Evolutionary conservation across 2,797 vertebrate genomes (phyloP).

Genomic region (Eulemur albifrons): DNA sequence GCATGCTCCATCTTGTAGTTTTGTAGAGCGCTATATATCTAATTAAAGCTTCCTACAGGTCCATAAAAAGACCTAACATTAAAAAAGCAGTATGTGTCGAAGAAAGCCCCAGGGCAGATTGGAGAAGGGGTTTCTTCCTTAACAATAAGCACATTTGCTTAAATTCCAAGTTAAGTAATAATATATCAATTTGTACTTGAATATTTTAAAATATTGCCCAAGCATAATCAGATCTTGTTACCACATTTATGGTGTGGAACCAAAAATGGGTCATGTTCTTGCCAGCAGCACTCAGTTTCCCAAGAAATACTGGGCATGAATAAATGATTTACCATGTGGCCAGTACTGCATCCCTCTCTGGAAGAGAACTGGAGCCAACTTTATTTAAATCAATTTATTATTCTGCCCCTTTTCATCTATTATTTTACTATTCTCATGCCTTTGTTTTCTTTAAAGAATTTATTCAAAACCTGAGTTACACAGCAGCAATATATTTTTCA

Average conservation of each 20-base stretch:
- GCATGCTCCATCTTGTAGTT: slow-evolving; percentile 61
- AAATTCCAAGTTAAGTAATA: slow-evolving; percentile 68
- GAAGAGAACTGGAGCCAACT: not conserved
- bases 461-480: slow-evolving; percentile 23
- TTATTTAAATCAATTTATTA: slow-evolving; percentile 63
- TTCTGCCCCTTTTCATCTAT: slow-evolving; percentile 8
- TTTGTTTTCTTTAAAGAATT: slow-evolving; percentile 31
- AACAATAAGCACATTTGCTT: slow-evolving; percentile 64
- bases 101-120: slow-evolving; percentile 35
- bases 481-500: not conserved
- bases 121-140: slow-evolving; percentile 53
- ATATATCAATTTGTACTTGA: slow-evolving; percentile 62
- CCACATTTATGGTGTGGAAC: slow-evolving; percentile 62
- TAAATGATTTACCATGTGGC: slow-evolving; percentile 69
- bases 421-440: not conserved
- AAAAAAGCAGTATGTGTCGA: slow-evolving; percentile 37
- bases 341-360: slow-evolving; percentile 54
- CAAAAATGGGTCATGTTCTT: slow-evolving; percentile 75
- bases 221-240: slow-evolving; percentile 56
- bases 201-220: slow-evolving; percentile 69
- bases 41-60: slow-evolving; percentile 71
- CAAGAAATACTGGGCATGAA: slow-evolving; percentile 63
- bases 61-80: slow-evolving; percentile 69
- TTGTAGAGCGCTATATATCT: slow-evolving; percentile 49
- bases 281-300: slow-evolving; percentile 72